phyloP scores from a whole-genome alignment of 2,888 invertebrate genomes.

The Diarsia dahlii region DNA sequence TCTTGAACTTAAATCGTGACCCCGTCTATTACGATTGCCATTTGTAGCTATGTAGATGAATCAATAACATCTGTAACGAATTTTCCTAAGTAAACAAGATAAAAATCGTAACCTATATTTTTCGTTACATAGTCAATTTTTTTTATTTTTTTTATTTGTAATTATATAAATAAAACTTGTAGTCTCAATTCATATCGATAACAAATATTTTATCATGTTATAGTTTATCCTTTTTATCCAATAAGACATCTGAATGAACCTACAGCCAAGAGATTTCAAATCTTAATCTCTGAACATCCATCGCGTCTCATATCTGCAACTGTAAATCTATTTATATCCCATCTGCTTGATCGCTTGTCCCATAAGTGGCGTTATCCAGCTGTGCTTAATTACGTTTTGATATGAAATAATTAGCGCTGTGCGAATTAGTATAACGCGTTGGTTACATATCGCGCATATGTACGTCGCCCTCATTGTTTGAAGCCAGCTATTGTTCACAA shows the following conservation, averaged over 20 bases:
- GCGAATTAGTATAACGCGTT: slow-evolving; percentile 66
- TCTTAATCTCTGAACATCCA: slow-evolving; percentile 44
- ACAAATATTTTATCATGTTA: not conserved
- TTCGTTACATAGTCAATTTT: not conserved
- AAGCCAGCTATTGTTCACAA: slow-evolving; percentile 46
- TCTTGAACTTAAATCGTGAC: slow-evolving; percentile 53
- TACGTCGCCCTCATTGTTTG: slow-evolving; percentile 46
- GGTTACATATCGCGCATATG: slow-evolving; percentile 58
- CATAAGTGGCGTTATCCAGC: slow-evolving; percentile 55
- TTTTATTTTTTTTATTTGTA: not conserved
- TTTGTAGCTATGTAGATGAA: slow-evolving; percentile 22
- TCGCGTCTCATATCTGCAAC: slow-evolving; percentile 27
- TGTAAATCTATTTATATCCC: slow-evolving; percentile 52
- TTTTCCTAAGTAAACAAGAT: slow-evolving; percentile 44
- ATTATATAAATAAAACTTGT: not conserved
- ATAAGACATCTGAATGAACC: slow-evolving; percentile 19
- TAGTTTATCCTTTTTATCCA: slow-evolving; percentile 20
- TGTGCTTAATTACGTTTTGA: slow-evolving; percentile 70
- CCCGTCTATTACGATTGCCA: slow-evolving; percentile 23
- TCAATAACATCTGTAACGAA: slow-evolving; percentile 10
- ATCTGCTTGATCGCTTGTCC: slow-evolving; percentile 48
- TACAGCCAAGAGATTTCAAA: slow-evolving; percentile 27
- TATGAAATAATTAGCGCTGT: slow-evolving; percentile 68
- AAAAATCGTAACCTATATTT: slow-evolving; percentile 21
- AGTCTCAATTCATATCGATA: slow-evolving; percentile 8